Conservation (phyloP, 64 coral and sea anemone genomes). For the Porites australiensis region DNA sequence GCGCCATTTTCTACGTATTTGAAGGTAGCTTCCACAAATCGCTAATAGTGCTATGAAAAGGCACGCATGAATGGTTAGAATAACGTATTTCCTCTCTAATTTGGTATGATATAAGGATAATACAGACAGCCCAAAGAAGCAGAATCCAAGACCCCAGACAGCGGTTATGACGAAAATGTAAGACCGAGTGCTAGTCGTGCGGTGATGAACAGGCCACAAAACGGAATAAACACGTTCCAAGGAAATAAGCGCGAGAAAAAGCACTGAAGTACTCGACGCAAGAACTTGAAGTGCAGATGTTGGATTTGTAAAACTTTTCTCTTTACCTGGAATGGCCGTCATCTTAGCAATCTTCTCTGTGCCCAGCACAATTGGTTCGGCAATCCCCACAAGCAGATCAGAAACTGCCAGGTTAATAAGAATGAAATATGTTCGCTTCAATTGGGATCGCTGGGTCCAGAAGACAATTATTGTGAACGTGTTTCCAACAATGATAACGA, state of each 20-base stretch:
- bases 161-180: neutral
- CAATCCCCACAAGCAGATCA: neutral
- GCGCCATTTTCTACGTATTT: neutral
- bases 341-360: neutral
- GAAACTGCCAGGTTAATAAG: neutral
- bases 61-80: neutral
- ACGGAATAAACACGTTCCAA: neutral
- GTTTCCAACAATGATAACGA: neutral
- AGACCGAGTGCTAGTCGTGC: neutral
- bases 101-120: neutral
- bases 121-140: neutral
- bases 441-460: neutral
- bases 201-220: neutral
- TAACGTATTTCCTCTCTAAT: neutral
- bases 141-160: neutral
- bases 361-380: neutral
- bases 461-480: no score
- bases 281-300: neutral
- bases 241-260: neutral
- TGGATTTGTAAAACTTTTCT: neutral
- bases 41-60: neutral
- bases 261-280: neutral
- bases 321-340: neutral
- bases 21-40: neutral
- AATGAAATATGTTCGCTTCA: neutral